phyloP scores from a whole-genome alignment of 2,888 invertebrate genomes.

The Brachyopa scutellaris region DNA sequence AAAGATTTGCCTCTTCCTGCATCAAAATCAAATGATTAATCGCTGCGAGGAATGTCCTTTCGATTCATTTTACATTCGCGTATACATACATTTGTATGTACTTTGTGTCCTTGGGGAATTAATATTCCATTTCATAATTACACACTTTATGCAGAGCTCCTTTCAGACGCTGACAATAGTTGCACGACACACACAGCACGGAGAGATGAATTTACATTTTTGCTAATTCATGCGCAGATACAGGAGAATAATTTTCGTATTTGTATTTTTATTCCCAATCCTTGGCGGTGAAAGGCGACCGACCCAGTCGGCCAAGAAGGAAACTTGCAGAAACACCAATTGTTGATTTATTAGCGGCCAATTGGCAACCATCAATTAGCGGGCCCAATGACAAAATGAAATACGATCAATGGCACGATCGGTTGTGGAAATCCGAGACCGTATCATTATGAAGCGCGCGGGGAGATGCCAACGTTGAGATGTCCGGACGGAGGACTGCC shows the following conservation, averaged over 20 bases:
- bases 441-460: constrained; percentile 67
- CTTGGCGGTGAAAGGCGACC: constrained; percentile 1
- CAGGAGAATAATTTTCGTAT: constrained; percentile 12
- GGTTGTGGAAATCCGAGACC: constrained; percentile 73
- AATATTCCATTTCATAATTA: constrained; percentile 66
- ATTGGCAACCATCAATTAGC: constrained; percentile 75
- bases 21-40: constrained; percentile 51
- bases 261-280: constrained; percentile 30
- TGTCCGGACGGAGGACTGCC: constrained; percentile 41
- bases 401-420: constrained; percentile 74
- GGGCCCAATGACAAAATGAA: constrained; percentile 75
- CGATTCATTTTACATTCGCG: constrained; percentile 54
- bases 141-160: constrained; percentile 64
- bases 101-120: constrained; percentile 70
- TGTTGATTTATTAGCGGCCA: constrained; percentile 70
- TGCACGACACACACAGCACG: neutral
- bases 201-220: constrained; percentile 62
- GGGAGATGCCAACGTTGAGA: constrained; percentile 8
- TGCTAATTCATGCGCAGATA: constrained; percentile 59
- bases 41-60: constrained; percentile 57
- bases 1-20: constrained; percentile 12
- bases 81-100: too few species aligned
- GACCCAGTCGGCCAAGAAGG: neutral
- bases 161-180: constrained; percentile 53
- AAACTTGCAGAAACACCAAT: constrained; percentile 48